Base-by-base conservation (phyloP, 2,797 vertebrate genomes). In the Pseudochirops corinnae region DNA sequence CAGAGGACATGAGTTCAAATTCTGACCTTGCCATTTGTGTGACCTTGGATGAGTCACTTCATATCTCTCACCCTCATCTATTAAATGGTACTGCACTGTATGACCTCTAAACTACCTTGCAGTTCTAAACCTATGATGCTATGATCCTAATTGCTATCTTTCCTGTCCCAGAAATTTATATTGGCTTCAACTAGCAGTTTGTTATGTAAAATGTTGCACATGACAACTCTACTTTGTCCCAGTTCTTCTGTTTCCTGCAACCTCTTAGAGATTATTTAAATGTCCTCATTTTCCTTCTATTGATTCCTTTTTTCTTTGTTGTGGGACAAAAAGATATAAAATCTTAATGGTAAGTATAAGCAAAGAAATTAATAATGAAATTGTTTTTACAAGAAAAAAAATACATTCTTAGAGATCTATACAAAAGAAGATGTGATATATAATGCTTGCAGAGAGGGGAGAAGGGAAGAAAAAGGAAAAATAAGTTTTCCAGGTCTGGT, bases 101-200 rank as follows among this genome's bases (percentile, higher is more conserved):
- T 39, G n/a, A 74, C 33, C 67, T 82, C n/a, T 10, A 24, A 46
- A 7, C 11, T 82, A 46, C 67, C 67, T 82, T 39, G 31, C 18
- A 46, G 67, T 6, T 82, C 39, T 74, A 82, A 46, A 82, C 0
- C 6, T 82, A 24, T 82, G n/a, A 39, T 46, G 21, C 18, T 82
- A 39, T 82, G 24, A 52, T 62, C 56, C 52, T 95, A 1, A 21
- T 92, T 31, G 93, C 55, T 91, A n/a, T 62, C n/a, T 90, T 21
- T 58, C 12, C 18, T 82, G n/a, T 82, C 55, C n/a, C 55, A 95
- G 67, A 82, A 82, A n/a, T 29, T 93, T 18, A 92, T 93, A 55
- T 18, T 5, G 18, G 90, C 31, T 62, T 90, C 46, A 94, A 57
- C 31, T 21, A 31, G 92, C 0, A 91, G 46, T 91, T 82, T 2